Percentiles rank a stretch among this genome's conserved stretches.
These are phyloP conservation scores for Antheraea yamamai DNA, from an alignment of 2,888 invertebrate genomes.

Conservation along the genomic window DNA sequence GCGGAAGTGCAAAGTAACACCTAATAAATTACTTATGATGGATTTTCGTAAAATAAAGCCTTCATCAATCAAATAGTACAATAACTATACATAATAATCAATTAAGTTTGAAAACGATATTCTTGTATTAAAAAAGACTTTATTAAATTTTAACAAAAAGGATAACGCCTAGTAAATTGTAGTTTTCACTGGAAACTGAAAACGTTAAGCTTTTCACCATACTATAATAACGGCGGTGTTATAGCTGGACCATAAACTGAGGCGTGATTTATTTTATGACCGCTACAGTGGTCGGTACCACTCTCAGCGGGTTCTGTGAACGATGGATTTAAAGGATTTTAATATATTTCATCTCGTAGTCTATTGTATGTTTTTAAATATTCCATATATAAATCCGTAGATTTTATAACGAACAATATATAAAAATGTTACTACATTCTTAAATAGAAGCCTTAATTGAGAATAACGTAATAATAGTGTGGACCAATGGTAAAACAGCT, in stretches of 20 bases:
- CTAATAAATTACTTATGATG: too few relatives aligned
- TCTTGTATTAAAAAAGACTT: too few relatives aligned
- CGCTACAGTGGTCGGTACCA: conserved; percentile 44
- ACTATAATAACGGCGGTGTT: conserved; percentile 72
- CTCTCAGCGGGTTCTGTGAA: conserved; percentile 37
- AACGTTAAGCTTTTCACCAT: conserved; percentile 70
- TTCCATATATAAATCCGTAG: background rate
- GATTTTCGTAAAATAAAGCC: too few relatives aligned
- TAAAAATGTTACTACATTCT: background rate
- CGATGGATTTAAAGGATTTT: background rate
- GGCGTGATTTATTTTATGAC: conserved; percentile 78
- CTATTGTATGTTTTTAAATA: too few relatives aligned
- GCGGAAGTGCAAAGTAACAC: too few relatives aligned
- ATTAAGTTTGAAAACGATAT: background rate
- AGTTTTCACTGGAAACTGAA: conserved; percentile 47
- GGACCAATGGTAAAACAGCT: too few relatives aligned
- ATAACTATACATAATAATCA: too few relatives aligned
- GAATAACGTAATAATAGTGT: too few relatives aligned
- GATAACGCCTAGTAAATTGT: conserved; percentile 30
- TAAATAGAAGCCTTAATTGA: background rate
- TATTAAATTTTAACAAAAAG: background rate
- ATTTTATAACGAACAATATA: background rate
- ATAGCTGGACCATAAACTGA: conserved; percentile 73
- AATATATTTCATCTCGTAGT: background rate
- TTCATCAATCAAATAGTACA: too few relatives aligned